These are phyloP conservation scores for Pituophis catenifer DNA, from an alignment of 2,113 vertebrate species.

Conservation along the genomic window DNA sequence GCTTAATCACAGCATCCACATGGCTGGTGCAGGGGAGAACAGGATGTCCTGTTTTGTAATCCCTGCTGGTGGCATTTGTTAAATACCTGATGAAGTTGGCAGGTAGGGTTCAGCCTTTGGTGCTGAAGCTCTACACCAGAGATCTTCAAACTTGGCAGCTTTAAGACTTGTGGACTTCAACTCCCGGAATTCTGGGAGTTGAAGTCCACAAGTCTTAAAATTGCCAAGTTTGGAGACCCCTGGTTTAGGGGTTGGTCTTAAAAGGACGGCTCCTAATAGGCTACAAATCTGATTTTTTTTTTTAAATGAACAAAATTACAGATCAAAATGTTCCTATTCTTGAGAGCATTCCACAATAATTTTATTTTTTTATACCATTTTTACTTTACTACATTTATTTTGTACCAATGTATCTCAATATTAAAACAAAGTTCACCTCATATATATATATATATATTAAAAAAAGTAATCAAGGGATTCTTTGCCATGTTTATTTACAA, in stretches of 20 bases:
- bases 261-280: background rate
- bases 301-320: background rate
- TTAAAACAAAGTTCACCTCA: background rate
- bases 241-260: background rate
- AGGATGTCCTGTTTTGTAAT: background rate
- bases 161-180: too few relatives aligned
- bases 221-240: too few relatives aligned
- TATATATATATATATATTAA: too few relatives aligned
- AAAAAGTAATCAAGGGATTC: background rate
- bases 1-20: background rate
- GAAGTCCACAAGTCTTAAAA: too few relatives aligned
- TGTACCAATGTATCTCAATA: background rate
- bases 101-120: background rate
- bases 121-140: background rate
- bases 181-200: too few relatives aligned
- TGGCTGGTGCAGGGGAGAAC: background rate
- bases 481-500: slow-evolving; percentile 25
- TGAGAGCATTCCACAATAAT: background rate
- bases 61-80: background rate
- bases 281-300: background rate
- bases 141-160: too few relatives aligned
- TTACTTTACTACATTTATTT: background rate
- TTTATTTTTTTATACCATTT: background rate
- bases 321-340: background rate
- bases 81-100: background rate